Evolutionary conservation across 2,797 vertebrate genomes (phyloP).

Genomic region (Amblyopsis hoosieri): DNA sequence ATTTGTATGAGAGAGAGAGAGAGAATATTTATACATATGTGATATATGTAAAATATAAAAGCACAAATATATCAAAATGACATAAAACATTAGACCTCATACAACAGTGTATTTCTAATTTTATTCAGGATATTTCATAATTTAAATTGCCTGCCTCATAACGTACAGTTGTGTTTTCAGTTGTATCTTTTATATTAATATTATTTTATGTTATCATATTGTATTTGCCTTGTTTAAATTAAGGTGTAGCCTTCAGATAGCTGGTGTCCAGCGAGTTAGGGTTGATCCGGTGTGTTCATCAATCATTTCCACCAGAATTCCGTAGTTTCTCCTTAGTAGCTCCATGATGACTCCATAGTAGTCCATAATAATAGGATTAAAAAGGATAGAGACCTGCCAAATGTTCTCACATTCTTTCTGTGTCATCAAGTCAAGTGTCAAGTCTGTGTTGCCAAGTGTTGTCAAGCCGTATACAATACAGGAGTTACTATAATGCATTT

Average conservation of each 20-base stretch:
- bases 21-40: conserved; percentile 35
- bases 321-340: conserved; percentile 49
- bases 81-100: conserved; percentile 22
- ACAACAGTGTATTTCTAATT: conserved; percentile 56
- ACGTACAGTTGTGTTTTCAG: conserved; percentile 35
- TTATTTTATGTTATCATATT: conserved; percentile 14
- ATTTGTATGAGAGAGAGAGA: conserved; percentile 24
- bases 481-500: conserved; percentile 52
- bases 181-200: conserved; percentile 34
- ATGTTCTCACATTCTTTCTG: too few relatives aligned
- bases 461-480: conserved; percentile 15
- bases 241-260: conserved; percentile 46
- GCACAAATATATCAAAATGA: conserved; percentile 61
- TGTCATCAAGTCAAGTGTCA: too few relatives aligned
- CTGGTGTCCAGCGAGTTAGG: conserved; percentile 28
- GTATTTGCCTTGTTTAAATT: conserved; percentile 35
- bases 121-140: conserved; percentile 25
- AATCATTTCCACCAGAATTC: conserved; percentile 40
- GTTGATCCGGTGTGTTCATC: conserved; percentile 38
- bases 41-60: conserved; percentile 41
- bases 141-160: conserved; percentile 18
- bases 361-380: conserved; percentile 26
- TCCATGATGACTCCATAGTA: conserved; percentile 28
- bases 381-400: background rate
- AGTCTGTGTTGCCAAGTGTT: too few relatives aligned